Conservation (phyloP, 2,888 invertebrate species). For the Arrhopalites spinosus region DNA sequence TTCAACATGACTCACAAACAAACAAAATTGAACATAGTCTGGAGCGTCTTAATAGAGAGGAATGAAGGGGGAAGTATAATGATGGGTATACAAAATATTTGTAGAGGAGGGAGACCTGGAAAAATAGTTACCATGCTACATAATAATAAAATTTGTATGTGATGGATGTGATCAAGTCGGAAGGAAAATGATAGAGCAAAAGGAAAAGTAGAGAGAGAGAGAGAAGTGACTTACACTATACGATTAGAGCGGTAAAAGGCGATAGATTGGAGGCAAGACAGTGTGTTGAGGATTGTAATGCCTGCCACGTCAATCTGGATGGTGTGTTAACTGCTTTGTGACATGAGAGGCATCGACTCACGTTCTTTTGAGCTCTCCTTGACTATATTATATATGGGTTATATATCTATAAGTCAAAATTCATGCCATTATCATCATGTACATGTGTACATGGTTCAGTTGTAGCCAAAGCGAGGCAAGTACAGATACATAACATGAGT, state of each 20-base stretch:
- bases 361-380: conserved; percentile 8
- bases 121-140: no score
- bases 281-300: conserved; percentile 35
- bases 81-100: no score
- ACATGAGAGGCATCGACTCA: conserved; percentile 43
- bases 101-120: no score
- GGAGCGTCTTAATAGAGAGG: no score
- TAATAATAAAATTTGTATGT: neutral
- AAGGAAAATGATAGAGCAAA: conserved; percentile 17
- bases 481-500: neutral
- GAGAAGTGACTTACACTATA: neutral
- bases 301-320: conserved; percentile 36
- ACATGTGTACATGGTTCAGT: neutral
- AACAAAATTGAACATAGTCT: no score
- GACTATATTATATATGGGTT: neutral
- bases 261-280: conserved; percentile 29
- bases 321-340: conserved; percentile 48
- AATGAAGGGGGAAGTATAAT: no score
- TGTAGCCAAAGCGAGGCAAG: neutral
- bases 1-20: no score
- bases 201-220: neutral
- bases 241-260: conserved; percentile 30
- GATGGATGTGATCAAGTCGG: conserved; percentile 1
- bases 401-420: neutral
- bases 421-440: neutral